Percentiles rank a stretch among this genome's conserved stretches.
These are phyloP conservation scores for Neoseiulus cucumeris DNA, from an alignment of 1,140 invertebrate genomes.

Conservation along the genomic window DNA sequence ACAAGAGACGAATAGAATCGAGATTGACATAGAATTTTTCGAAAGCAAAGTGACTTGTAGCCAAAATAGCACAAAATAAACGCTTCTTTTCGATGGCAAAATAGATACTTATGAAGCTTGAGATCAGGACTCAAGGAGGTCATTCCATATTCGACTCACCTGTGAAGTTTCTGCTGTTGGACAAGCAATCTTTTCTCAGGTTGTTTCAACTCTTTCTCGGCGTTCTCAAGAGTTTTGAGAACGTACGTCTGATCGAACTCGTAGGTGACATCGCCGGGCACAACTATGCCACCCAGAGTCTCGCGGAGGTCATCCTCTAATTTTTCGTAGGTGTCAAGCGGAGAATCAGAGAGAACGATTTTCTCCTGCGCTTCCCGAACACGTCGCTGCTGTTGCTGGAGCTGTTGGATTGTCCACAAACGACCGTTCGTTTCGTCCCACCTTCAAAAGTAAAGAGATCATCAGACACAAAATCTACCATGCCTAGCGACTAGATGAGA, in stretches of 20 bases:
- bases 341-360: not conserved
- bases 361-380: not conserved
- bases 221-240: not conserved
- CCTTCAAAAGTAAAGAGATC: not conserved
- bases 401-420: not conserved
- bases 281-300: not conserved
- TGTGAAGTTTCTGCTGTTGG: not conserved
- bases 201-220: not conserved
- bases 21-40: too few species aligned
- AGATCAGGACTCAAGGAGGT: too few species aligned
- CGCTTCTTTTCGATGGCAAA: too few species aligned
- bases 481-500: too few species aligned
- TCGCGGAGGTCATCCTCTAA: not conserved
- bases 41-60: too few species aligned
- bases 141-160: too few species aligned
- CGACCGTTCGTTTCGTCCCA: not conserved
- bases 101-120: too few species aligned
- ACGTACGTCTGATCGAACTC: not conserved
- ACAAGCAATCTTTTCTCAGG: not conserved
- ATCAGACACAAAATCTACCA: too few species aligned
- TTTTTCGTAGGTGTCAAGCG: not conserved
- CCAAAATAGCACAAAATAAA: too few species aligned
- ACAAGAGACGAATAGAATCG: too few species aligned
- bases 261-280: not conserved
- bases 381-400: not conserved